Percentiles rank a stretch among this genome's conserved stretches.
These are phyloP conservation scores for Scotopteryx bipunctaria DNA, from an alignment of 2,888 invertebrate genomes.

Conservation along the genomic window DNA sequence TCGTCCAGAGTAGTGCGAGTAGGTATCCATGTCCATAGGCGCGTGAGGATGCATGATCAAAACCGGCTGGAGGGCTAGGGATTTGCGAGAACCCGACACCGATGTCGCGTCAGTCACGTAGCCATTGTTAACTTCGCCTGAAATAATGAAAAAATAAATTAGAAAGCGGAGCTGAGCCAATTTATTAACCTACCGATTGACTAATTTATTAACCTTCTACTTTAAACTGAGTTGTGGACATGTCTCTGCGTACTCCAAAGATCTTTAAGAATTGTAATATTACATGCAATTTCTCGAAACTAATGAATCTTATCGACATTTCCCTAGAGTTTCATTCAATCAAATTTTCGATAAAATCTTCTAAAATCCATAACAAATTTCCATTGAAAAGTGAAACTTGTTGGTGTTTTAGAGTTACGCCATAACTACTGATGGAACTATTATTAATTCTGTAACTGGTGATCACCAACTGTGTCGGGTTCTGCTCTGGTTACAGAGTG, in stretches of 20 bases:
- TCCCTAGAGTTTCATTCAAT: too few relatives aligned
- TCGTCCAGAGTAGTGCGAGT: slow-evolving; percentile 91
- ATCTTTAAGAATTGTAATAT: too few relatives aligned
- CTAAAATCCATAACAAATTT: too few relatives aligned
- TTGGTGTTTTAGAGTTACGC: background rate
- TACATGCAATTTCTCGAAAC: too few relatives aligned
- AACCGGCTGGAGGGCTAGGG: slow-evolving; percentile 93
- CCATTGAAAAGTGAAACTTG: background rate
- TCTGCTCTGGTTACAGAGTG: background rate
- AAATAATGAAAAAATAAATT: slow-evolving; percentile 1
- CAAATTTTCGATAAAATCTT: too few relatives aligned
- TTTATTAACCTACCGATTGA: too few relatives aligned
- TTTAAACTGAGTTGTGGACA: too few relatives aligned
- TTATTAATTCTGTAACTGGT: background rate
- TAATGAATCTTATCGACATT: too few relatives aligned
- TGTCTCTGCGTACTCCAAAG: too few relatives aligned
- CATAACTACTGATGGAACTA: background rate
- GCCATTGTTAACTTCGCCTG: slow-evolving; percentile 95
- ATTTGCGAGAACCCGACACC: slow-evolving; percentile 92
- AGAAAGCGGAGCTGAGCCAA: too few relatives aligned
- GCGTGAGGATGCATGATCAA: slow-evolving; percentile 89
- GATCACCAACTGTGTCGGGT: slow-evolving; percentile 1
- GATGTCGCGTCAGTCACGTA: slow-evolving; percentile 94
- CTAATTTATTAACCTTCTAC: too few relatives aligned
- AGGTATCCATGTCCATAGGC: slow-evolving; percentile 87